These are phyloP conservation scores for Zeugodacus cucurbitae DNA, from an alignment of 1,140 invertebrate species.

Conservation along the genomic window DNA sequence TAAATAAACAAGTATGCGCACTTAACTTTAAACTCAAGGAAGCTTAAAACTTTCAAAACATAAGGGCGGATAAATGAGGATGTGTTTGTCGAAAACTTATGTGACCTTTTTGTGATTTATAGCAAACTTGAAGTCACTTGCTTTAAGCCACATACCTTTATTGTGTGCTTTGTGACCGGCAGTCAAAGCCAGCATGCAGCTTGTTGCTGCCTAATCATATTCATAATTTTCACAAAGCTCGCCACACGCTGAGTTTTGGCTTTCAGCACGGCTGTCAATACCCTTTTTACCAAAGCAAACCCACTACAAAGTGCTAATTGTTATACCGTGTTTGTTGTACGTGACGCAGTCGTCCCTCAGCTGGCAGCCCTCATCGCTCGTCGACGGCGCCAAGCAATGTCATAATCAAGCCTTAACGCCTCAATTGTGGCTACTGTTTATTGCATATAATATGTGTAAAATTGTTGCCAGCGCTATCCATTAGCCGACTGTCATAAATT, in stretches of 20 bases:
- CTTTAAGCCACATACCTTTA: not conserved
- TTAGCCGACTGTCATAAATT: not conserved
- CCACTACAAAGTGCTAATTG: not conserved
- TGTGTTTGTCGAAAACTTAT: not conserved
- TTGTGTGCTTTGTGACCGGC: not conserved
- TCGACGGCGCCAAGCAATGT: not conserved
- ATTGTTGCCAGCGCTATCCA: not conserved
- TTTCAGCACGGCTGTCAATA: too few species aligned
- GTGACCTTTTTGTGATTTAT: not conserved
- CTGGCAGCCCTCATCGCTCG: not conserved
- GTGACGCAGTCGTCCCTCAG: not conserved
- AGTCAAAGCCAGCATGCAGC: not conserved
- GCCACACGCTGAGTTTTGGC: too few species aligned
- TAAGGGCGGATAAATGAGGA: not conserved
- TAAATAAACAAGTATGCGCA: not conserved
- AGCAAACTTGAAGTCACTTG: not conserved
- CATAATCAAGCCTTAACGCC: constrained; percentile 7
- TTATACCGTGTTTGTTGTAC: not conserved
- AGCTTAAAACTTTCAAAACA: not conserved
- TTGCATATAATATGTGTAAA: not conserved
- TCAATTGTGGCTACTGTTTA: not conserved
- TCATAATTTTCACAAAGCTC: not conserved
- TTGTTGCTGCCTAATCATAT: not conserved
- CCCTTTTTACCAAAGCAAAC: not conserved
- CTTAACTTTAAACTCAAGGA: too few species aligned